Base-by-base conservation (phyloP, 2,888 invertebrate genomes). In the Acronicta leporina region DNA sequence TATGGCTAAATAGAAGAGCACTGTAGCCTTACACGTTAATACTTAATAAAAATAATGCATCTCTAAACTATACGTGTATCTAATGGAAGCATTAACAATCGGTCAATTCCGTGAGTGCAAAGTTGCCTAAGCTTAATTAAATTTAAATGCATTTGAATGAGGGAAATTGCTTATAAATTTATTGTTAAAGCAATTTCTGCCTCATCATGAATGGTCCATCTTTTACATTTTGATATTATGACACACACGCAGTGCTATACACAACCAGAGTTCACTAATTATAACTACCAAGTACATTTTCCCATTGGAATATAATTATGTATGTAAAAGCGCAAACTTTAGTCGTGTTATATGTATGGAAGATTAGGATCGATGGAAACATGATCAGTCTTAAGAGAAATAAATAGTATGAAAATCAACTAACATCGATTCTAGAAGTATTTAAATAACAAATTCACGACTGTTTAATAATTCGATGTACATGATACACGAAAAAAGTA, bases 81-180 rank as follows among this genome's bases (percentile, higher is more conserved):
- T 75, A 82, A 84, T 92, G 94, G 93, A 94, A 94, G 93, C 93
- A 91, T 92, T 81, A 87, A 88, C 87, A 87, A 86, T 88, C 86
- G 80, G 83, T 92, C 93, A 94, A 94, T 94, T 94, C 94, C 94
- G 82, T 91, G 88, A 92, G 93, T 93, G 92, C 92, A 87, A 90
- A 87, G 78, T 80, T 79, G 89, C 82, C 89, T 91, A 92, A 88
- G 87, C 88, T 89, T 88, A 90, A 82, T 83, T n/a, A n/a, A n/a
- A 84, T 54, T 85, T 85, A 86, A 87, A 86, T 78, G 88, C 84
- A 76, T 80, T 66, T 84, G 80, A 73, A 77, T 84, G 77, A 84
- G 81, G 71, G 80, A 84, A 87, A 87, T 86, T 85, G 86, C 85
- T 87, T 83, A 80, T 82, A 78, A 63, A 65, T 60, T 50, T 53